Evolutionary conservation across 2,797 vertebrate genomes (phyloP).

Genomic region (Acanthurus tractus): DNA sequence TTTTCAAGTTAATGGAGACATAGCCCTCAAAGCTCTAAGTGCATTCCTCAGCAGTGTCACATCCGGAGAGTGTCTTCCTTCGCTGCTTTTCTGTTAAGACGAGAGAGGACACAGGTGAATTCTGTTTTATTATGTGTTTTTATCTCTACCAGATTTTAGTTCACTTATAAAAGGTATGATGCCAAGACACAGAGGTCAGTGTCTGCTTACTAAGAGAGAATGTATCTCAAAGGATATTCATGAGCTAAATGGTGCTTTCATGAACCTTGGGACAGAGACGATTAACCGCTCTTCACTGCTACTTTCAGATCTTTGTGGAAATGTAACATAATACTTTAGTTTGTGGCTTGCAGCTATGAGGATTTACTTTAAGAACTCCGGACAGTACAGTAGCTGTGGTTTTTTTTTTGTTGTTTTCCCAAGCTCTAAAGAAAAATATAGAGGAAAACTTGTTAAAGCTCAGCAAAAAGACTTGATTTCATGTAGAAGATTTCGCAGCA

Average conservation of each 20-base stretch:
- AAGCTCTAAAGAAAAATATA: too few relatives aligned
- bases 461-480: background rate
- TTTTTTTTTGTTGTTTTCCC: background rate
- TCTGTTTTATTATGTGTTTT: constrained; percentile 27
- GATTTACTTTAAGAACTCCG: background rate
- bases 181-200: constrained; percentile 18
- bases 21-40: constrained; percentile 22
- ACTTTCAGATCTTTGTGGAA: background rate
- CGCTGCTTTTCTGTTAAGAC: constrained; percentile 2
- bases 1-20: constrained; percentile 9
- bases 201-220: constrained; percentile 3
- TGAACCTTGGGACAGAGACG: background rate
- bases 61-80: constrained; percentile 23
- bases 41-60: constrained; percentile 41
- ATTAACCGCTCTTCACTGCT: background rate
- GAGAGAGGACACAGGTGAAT: constrained; percentile 15
- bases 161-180: background rate
- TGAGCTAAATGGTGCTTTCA: background rate
- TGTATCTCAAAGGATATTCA: background rate
- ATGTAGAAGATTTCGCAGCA: background rate
- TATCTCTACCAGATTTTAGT: constrained; percentile 28
- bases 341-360: background rate
- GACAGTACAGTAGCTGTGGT: background rate
- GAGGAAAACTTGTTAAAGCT: background rate
- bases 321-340: background rate